Evolutionary conservation across 2,888 invertebrate species (phyloP).

Genomic region (Ochlodes sylvanus): DNA sequence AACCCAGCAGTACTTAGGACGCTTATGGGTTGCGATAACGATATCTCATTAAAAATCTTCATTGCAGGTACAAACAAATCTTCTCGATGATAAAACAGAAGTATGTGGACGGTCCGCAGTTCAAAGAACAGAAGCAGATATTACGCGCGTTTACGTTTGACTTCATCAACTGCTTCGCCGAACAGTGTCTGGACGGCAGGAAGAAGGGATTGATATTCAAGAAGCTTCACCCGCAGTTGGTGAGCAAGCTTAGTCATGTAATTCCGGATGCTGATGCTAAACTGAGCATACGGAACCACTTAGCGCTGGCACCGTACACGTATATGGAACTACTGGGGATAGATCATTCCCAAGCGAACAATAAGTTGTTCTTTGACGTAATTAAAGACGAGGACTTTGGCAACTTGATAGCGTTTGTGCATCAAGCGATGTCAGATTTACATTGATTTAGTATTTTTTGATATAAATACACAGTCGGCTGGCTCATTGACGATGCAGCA

Average conservation of each 20-base stretch:
- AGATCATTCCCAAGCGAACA: constrained; percentile 55
- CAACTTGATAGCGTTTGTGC: constrained; percentile 59
- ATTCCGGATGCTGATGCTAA: constrained; percentile 64
- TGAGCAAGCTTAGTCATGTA: constrained; percentile 56
- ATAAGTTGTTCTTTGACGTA: constrained; percentile 59
- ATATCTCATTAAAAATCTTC: constrained; percentile 16
- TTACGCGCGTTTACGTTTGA: constrained; percentile 64
- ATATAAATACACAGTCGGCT: neutral
- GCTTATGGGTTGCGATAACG: no score
- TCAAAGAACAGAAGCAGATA: constrained; percentile 51
- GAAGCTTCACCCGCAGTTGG: constrained; percentile 61
- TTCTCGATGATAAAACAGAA: constrained; percentile 53
- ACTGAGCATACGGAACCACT: constrained; percentile 66
- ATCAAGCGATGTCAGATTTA: constrained; percentile 57
- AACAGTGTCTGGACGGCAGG: constrained; percentile 54
- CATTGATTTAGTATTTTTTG: constrained; percentile 38
- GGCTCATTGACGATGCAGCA: no score
- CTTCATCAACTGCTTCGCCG: constrained; percentile 70
- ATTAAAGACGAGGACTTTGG: constrained; percentile 59
- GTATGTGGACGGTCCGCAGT: constrained; percentile 50
- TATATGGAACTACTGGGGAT: constrained; percentile 53
- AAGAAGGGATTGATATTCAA: constrained; percentile 65
- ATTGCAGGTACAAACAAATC: constrained; percentile 67
- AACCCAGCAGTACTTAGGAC: no score
- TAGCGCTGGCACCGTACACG: constrained; percentile 71